Evolutionary conservation across 2,888 invertebrate species (phyloP).

Genomic region (Parapristionchus giblindavisi): DNA sequence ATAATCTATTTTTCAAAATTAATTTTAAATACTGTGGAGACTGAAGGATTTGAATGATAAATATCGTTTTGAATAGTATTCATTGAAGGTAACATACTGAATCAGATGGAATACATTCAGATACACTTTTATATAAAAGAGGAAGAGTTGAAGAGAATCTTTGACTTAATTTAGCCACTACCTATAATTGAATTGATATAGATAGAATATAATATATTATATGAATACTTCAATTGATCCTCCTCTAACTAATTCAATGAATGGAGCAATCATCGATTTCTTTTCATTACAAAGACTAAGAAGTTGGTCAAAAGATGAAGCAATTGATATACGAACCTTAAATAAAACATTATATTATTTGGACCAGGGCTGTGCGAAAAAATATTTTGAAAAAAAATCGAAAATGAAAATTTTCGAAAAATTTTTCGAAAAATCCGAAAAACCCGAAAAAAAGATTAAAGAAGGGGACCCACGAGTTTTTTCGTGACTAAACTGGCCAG

Average conservation of each 20-base stretch:
- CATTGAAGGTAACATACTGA: neutral
- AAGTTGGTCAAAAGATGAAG: conserved; percentile 35
- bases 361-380: too few species aligned
- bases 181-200: neutral
- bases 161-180: conserved; percentile 3
- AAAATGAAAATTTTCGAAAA: too few species aligned
- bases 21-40: too few species aligned
- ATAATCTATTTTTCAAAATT: too few species aligned
- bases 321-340: conserved; percentile 32
- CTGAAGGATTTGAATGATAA: too few species aligned
- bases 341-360: neutral
- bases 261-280: conserved; percentile 54
- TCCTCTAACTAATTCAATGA: conserved; percentile 64
- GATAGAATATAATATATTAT: neutral
- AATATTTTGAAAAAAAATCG: too few species aligned
- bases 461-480: too few species aligned
- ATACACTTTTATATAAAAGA: conserved; percentile 13
- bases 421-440: neutral
- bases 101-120: conserved; percentile 15
- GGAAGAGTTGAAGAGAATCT: conserved; percentile 29
- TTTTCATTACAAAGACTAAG: conserved; percentile 43
- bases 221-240: conserved; percentile 64
- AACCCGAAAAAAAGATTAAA: neutral
- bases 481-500: too few species aligned
- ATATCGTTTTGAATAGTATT: too few species aligned